Base-by-base conservation (phyloP, 2,797 vertebrate genomes). In the Melanogrammus aeglefinus region DNA sequence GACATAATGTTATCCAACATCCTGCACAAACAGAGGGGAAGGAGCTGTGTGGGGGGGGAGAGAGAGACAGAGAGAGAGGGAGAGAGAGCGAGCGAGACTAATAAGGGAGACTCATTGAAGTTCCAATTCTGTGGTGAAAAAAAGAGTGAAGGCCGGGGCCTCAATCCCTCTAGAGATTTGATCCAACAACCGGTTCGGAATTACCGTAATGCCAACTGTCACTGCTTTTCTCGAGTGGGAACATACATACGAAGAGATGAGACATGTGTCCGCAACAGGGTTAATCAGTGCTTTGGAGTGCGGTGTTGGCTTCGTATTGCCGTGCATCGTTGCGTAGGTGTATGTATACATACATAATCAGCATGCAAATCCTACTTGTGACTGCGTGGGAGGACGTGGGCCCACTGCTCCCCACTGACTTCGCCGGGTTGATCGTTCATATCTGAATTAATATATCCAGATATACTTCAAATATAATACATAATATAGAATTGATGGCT, bases 101-200 rank as follows among this genome's bases (percentile, higher is more conserved):
- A 87, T 85, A 87, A 86, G 83, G 79, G 27, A 12, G 14, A 35
- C 14, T 76, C 77, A 89, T 83, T 90, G 79, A 89, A 88, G 73
- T 84, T 73, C 36, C 73, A 82, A 81, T 83, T 79, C 79, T 76
- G 44, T 31, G n/a, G 70, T 33, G 78, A 57, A 38, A 57, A 38
- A 70, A 13, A 81, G 79, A 79, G 69, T 16, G 31, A 36, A 79
- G 78, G 47, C 75, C 41, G 7, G 1, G 33, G 41, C 80, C 82
- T 73, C 80, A 73, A 84, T 77, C 76, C 77, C 78, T 10, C 9
- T 71, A 79, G 85, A 79, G 79, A 87, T 74, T 27, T 4, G 33
- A 82, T 83, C 82, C 63, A 75, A 86, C 83, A 83, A 77, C 75
- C 0, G 14, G 10, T 24, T 76, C 75, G 24, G 73, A 80, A 85